A percentile compares a stretch with the other conserved stretches of the same genome.
Evolutionary conservation across 2,797 vertebrate species (phyloP).

Genomic region (Zenarchopterus dispar): DNA sequence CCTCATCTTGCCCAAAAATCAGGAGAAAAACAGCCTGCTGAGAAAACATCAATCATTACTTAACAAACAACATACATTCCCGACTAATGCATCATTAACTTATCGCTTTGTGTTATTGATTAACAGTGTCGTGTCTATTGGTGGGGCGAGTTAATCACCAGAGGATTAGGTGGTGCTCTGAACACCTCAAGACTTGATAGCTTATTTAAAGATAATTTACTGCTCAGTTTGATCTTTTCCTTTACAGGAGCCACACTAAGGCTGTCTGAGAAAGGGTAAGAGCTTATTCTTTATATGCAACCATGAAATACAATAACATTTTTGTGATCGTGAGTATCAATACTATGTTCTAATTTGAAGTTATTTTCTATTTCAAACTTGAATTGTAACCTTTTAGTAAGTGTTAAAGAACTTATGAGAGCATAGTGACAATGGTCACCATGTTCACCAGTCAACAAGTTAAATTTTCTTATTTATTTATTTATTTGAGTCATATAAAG

Average conservation of each 20-base stretch:
- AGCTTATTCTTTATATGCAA: neutral
- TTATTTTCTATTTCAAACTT: too few species aligned
- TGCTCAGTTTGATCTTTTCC: slow-evolving; percentile 7
- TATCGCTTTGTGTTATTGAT: slow-evolving; percentile 55
- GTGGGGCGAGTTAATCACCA: slow-evolving; percentile 52
- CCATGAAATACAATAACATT: slow-evolving; percentile 3
- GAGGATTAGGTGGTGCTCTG: slow-evolving; percentile 31
- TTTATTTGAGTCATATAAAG: too few species aligned
- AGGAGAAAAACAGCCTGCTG: slow-evolving; percentile 38
- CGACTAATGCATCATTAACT: slow-evolving; percentile 39
- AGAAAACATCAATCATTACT: slow-evolving; percentile 51
- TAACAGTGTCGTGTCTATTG: slow-evolving; percentile 48
- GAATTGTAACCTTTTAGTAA: too few species aligned
- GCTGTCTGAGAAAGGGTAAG: slow-evolving; percentile 56
- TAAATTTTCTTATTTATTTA: too few species aligned
- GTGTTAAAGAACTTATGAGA: too few species aligned
- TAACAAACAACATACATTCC: slow-evolving; percentile 25
- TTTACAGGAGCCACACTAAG: slow-evolving; percentile 4
- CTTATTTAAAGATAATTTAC: slow-evolving; percentile 56
- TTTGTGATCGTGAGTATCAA: neutral
- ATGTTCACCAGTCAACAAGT: too few species aligned
- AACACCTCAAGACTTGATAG: slow-evolving; percentile 24
- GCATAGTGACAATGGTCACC: too few species aligned
- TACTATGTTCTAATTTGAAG: too few species aligned
- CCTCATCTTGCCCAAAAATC: slow-evolving; percentile 32